A percentile compares a stretch with the other conserved stretches of the same genome.
These are phyloP conservation scores for Trypoxylon attenuatum DNA, from an alignment of 2,888 invertebrate genomes.

Conservation along the genomic window DNA sequence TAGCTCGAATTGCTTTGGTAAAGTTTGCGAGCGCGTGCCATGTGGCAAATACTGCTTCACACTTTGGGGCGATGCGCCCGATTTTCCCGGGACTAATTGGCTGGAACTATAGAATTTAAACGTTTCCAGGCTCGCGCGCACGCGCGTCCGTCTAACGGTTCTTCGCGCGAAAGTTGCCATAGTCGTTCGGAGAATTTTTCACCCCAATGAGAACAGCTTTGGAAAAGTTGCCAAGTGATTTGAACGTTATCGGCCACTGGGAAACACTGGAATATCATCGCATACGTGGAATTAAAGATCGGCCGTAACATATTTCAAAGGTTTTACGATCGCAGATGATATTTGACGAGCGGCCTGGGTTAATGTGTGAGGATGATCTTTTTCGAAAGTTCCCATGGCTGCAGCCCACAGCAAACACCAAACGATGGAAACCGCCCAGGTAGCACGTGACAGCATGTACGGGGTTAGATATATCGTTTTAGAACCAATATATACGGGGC, in stretches of 20 bases:
- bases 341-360: conserved; percentile 15
- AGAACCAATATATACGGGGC: conserved; percentile 54
- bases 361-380: conserved; percentile 44
- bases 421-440: conserved; percentile 34
- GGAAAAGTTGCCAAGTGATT: too few species aligned
- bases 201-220: too few species aligned
- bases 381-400: conserved; percentile 47
- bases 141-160: conserved; percentile 4
- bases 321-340: neutral
- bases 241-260: too few species aligned
- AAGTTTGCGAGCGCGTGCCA: conserved; percentile 59
- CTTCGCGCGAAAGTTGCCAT: neutral
- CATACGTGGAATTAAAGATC: too few species aligned
- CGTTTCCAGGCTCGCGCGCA: conserved; percentile 22
- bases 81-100: conserved; percentile 58
- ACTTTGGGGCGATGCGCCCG: conserved; percentile 40
- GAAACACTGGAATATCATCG: too few species aligned
- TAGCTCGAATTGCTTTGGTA: conserved; percentile 10
- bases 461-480: conserved; percentile 40
- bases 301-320: neutral
- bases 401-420: conserved; percentile 38
- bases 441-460: conserved; percentile 38
- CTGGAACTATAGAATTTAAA: conserved; percentile 50
- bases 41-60: conserved; percentile 60
- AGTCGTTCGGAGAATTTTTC: neutral